Evolutionary conservation across 1,140 invertebrate species (phyloP), one percentile per base, ranked within the genome.

Genomic region (Eumaeus atala): DNA sequence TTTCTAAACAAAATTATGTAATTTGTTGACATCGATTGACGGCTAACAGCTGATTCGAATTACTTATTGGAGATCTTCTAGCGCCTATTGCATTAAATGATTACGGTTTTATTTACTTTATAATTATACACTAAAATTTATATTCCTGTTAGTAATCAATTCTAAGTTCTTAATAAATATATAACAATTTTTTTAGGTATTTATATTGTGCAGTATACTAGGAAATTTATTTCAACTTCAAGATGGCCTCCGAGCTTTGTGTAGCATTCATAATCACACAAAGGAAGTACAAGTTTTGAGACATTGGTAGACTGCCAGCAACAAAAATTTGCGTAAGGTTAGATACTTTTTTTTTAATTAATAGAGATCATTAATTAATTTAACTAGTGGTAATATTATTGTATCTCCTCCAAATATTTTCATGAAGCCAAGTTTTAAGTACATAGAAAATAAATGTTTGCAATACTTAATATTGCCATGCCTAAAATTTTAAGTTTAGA

Each of bases 1-100:
- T 84, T 87, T 84, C 81, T 80, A 87, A 87, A 87, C 84, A 87
- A 87, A 87, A 87, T 87, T 87, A 87, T 83, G 78, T 84, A 87
- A 84, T 87, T 85, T 84, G 40, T 87, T 85, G 82, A 87, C 84
- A 87, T 87, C 81, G 84, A 87, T 85, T 87, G 84, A 87, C 84
- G 84, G 80, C 81, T 83, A 87, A 85, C 84, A 87, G 84, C 84
- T 87, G 84, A 87, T 87, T 84, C 82, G 77, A 2, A 28, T 28
- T 28, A 74, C 84, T 82, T 79, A 87, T 80, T 84, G 73, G 65
- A 71, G 65, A 74, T 77, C 77, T 84, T 79, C 82, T 82, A 74
- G 69, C 65, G 62, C 56, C 64, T 62, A 36, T 62, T 47, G 58
- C 58, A 64, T 65, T 51, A 54, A 60, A 54, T 57, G 61, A 53